A percentile compares a stretch with the other conserved stretches of the same genome.
Conservation (phyloP, 2,113 vertebrate genomes). For the Pimephales promelas region DNA sequence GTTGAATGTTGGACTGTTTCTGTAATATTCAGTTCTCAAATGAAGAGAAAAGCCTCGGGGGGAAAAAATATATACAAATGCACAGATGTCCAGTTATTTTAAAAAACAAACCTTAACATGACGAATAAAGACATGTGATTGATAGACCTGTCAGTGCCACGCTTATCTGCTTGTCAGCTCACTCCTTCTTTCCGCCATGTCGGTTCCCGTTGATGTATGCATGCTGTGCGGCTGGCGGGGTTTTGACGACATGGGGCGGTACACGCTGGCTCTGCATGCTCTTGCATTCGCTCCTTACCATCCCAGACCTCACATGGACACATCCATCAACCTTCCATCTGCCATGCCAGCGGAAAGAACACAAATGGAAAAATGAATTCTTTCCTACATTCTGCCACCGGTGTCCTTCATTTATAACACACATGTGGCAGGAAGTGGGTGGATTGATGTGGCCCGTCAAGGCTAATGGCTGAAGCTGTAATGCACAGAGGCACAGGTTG, state of each 20-base stretch:
- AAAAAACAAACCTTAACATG: slow-evolving; percentile 29
- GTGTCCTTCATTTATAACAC: slow-evolving; percentile 48
- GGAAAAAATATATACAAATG: not conserved
- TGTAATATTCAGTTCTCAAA: not conserved
- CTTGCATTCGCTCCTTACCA: not conserved
- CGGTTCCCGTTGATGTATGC: slow-evolving; percentile 47
- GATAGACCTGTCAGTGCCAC: slow-evolving; percentile 50
- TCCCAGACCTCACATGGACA: slow-evolving; percentile 11
- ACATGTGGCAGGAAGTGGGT: not conserved
- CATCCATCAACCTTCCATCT: slow-evolving; percentile 47
- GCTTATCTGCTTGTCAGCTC: slow-evolving; percentile 57
- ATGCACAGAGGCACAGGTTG: slow-evolving; percentile 18
- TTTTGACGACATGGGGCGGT: slow-evolving; percentile 28
- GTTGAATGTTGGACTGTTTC: not conserved
- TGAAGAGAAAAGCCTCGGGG: not conserved
- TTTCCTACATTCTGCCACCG: slow-evolving; percentile 18
- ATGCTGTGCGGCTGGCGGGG: slow-evolving; percentile 29
- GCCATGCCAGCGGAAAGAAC: slow-evolving; percentile 13
- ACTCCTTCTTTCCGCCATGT: slow-evolving; percentile 39
- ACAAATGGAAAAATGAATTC: slow-evolving; percentile 35
- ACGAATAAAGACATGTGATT: slow-evolving; percentile 48
- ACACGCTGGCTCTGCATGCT: slow-evolving; percentile 14
- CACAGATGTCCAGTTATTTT: not conserved
- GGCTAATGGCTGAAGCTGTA: slow-evolving; percentile 32
- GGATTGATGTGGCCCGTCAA: slow-evolving; percentile 33